Evolutionary conservation across 2,113 vertebrate genomes (phyloP).

Genomic region (Papio anubis): DNA sequence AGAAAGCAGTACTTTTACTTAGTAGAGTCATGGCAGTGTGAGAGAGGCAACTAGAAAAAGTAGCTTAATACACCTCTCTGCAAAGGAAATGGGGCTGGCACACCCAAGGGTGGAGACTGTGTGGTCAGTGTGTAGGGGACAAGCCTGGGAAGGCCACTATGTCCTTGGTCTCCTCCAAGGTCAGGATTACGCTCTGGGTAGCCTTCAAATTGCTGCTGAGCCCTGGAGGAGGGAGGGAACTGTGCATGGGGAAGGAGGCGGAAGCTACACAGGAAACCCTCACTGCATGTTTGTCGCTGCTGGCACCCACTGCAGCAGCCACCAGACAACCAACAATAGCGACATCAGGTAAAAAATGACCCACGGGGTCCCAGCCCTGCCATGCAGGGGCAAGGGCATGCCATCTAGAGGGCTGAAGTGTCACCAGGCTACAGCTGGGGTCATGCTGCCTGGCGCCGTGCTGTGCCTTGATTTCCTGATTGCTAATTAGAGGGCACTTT

Average conservation of each 20-base stretch:
- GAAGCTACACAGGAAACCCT: conserved; percentile 81
- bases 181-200: background rate
- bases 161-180: background rate
- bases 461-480: conserved; percentile 46
- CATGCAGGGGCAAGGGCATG: background rate
- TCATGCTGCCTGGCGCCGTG: background rate
- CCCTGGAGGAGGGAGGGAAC: background rate
- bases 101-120: background rate
- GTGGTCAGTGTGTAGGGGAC: background rate
- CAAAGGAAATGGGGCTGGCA: background rate
- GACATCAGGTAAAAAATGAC: conserved; percentile 83
- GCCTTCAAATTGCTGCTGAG: background rate
- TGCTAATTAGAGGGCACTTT: conserved; percentile 16
- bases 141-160: background rate
- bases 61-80: background rate
- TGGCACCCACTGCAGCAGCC: conserved; percentile 51
- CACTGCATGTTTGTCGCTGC: conserved; percentile 39
- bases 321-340: conserved; percentile 71
- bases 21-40: background rate
- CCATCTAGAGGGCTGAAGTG: conserved; percentile 54
- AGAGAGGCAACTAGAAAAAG: background rate
- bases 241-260: conserved; percentile 23
- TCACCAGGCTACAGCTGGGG: conserved; percentile 45
- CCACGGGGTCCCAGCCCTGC: background rate
- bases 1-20: conserved; percentile 22